These are phyloP conservation scores for Tetramorium alpestre DNA, from an alignment of 1,140 invertebrate genomes.

Conservation along the genomic window DNA sequence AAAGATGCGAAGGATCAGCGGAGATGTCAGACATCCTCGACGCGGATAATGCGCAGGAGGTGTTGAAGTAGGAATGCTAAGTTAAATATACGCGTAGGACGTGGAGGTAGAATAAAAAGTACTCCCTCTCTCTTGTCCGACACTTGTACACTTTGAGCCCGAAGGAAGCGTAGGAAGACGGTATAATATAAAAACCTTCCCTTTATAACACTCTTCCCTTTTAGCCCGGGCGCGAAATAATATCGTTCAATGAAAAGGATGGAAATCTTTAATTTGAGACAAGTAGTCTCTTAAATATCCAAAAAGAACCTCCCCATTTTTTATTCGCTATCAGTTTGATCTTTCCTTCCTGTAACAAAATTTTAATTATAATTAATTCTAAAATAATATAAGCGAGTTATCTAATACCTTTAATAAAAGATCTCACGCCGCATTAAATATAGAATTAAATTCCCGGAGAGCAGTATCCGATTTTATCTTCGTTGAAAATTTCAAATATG, in stretches of 20 bases:
- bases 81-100: conserved; percentile 75
- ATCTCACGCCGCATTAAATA: not conserved
- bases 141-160: conserved; percentile 64
- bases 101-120: conserved; percentile 70
- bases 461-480: not conserved
- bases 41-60: conserved; percentile 60
- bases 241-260: not conserved
- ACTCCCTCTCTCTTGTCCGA: conserved; percentile 62
- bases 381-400: not conserved
- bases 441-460: not conserved
- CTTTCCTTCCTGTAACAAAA: not conserved
- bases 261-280: not conserved
- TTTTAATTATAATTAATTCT: not conserved
- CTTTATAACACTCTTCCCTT: conserved; percentile 29
- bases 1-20: conserved; percentile 21
- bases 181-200: conserved; percentile 60
- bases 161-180: conserved; percentile 64
- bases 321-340: not conserved
- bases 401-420: not conserved
- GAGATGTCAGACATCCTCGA: conserved; percentile 45
- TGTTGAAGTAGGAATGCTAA: conserved; percentile 73
- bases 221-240: conserved; percentile 16
- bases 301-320: not conserved
- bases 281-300: not conserved
- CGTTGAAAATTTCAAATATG: not conserved